Evolutionary conservation across 2,888 invertebrate genomes (phyloP), one percentile per base, ranked within the genome.

Genomic region (Hirtodrosophila alboralis): DNA sequence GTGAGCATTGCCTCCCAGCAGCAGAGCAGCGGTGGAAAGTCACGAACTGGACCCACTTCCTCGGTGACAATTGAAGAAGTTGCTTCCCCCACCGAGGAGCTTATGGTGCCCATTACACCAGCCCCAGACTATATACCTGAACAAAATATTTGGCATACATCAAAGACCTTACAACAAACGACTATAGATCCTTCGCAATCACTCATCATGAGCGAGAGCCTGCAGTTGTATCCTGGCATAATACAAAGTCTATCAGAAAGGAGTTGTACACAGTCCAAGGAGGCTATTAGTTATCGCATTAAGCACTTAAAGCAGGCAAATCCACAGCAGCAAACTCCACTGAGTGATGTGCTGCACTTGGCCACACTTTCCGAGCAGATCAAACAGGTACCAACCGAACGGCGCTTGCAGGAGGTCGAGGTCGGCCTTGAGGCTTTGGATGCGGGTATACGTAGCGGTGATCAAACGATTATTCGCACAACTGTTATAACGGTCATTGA

Each of bases 401-500:
- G 93, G 77, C 91, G 92, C 6, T 90, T 91, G n/a, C 88, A 89
- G 5, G 92, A 94, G 16, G 91, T 96, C 2, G 92, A 93, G 54
- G 92, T 93, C 44, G 84, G 80, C 1, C 53, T 90, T 0, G 43
- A 77, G 18, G 65, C 83, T 2, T 54, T 90, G 10, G 76, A 86
- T 52, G 90, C 91, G 52, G 94, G 95, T 1, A 91, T 95, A 8
- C 91, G 92, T 41, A 91, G 89, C 61, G 92, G 92, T 30, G 93
- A 95, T 86, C 91, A 92, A 2, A 89, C 91, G 0, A 90, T 92
- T 9, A 92, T 94, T 31, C 95, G 96, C 88, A 93, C 93, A 75
- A 94, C 93, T 33, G 92, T 96, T 8, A 93, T 95, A 7, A 93
- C 94, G 14, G 93, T 96, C 0, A 94, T 96, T 38, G 95, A 96